phyloP scores from a whole-genome alignment of 2,888 invertebrate species.

The Antheraea yamamai region DNA sequence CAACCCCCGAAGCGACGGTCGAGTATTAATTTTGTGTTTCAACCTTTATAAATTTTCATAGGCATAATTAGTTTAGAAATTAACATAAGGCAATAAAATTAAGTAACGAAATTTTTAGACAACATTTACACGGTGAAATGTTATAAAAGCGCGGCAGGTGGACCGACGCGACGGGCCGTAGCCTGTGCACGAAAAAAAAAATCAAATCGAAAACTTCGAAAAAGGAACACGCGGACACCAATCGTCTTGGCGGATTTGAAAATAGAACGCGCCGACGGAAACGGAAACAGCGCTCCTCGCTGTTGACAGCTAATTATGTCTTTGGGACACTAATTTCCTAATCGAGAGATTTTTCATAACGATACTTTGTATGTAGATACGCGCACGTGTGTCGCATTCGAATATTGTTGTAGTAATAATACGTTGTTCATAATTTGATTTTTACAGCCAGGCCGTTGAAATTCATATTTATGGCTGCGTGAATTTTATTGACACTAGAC shows the following conservation, averaged over 20 bases:
- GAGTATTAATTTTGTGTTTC: constrained; percentile 72
- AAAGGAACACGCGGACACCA: constrained; percentile 42
- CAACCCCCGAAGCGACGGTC: constrained; percentile 57
- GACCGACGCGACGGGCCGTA: constrained; percentile 30
- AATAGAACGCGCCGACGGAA: constrained; percentile 77
- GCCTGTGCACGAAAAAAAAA: constrained; percentile 31
- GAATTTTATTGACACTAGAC: constrained; percentile 64
- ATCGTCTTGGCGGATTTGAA: constrained; percentile 67
- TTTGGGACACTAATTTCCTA: constrained; percentile 69
- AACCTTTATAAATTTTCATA: constrained; percentile 78
- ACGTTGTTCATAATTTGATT: constrained; percentile 70
- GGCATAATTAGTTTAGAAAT: constrained; percentile 80
- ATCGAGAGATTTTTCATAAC: constrained; percentile 72
- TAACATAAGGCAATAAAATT: constrained; percentile 79
- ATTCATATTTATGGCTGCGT: constrained; percentile 67
- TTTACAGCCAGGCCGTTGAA: constrained; percentile 68
- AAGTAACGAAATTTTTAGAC: constrained; percentile 78
- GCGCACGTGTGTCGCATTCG: constrained; percentile 34
- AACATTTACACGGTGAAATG: constrained; percentile 67
- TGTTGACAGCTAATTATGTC: constrained; percentile 80
- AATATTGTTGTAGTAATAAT: constrained; percentile 32
- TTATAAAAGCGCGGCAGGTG: constrained; percentile 73
- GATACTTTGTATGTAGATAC: constrained; percentile 30
- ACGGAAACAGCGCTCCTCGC: constrained; percentile 72
- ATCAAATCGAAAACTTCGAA: constrained; percentile 32